Conservation (phyloP, 2,797 vertebrate genomes). For the Catamblyrhynchus diadema region DNA sequence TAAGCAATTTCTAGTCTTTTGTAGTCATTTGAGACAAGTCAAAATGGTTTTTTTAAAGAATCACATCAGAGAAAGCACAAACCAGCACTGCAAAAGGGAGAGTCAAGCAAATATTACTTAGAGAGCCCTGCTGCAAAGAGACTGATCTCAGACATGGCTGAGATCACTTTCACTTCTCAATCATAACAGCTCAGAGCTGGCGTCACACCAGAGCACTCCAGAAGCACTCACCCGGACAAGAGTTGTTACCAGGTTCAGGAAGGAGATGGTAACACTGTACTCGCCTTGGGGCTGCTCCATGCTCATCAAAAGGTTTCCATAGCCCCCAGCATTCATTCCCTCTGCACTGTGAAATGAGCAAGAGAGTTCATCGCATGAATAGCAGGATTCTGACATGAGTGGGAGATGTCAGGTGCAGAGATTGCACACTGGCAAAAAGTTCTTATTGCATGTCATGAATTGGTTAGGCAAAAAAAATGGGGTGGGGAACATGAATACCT, state of each 20-base stretch:
- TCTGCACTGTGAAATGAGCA: slow-evolving; percentile 81
- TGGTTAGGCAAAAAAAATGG: not conserved
- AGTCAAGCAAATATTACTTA: not conserved
- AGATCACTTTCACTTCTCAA: not conserved
- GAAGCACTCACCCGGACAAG: slow-evolving; percentile 86
- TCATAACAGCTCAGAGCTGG: not conserved
- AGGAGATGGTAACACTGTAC: slow-evolving; percentile 91
- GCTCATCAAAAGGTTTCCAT: slow-evolving; percentile 91
- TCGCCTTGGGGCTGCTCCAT: slow-evolving; percentile 95
- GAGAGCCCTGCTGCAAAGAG: not conserved
- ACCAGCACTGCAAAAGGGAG: not conserved
- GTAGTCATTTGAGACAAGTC: not conserved
- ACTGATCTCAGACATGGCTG: not conserved
- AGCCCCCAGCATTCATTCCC: slow-evolving; percentile 97
- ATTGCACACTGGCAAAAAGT: not conserved
- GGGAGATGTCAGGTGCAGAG: not conserved
- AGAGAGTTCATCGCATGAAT: not conserved
- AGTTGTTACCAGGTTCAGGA: slow-evolving; percentile 90
- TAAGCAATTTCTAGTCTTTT: not conserved
- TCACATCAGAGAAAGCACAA: not conserved
- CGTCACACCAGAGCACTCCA: not conserved
- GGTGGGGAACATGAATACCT: slow-evolving; percentile 75
- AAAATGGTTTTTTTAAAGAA: not conserved
- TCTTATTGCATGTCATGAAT: not conserved
- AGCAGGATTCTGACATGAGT: not conserved